Base-by-base conservation (phyloP, 2,888 invertebrate species). In the Cephus pulcher region DNA sequence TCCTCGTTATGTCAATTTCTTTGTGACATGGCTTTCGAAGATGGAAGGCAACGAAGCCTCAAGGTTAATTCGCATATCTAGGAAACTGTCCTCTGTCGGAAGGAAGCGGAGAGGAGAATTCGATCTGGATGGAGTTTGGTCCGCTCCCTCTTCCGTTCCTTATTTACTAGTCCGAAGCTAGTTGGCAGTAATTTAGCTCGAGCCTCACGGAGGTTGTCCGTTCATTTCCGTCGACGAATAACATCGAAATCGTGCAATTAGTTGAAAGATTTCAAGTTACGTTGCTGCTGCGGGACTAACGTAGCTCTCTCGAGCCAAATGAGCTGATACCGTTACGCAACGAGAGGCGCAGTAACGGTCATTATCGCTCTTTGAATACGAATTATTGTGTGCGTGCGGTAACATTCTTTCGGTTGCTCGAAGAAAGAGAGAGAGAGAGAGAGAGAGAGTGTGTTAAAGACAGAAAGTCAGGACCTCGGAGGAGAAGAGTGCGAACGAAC, bases 141-240 rank as follows among this genome's bases (percentile, higher is more conserved):
- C 37, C 4, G 37, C 37, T 40, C 15, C 37, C 15, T 15, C 37
- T 40, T 40, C 37, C 37, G 37, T 1, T 40, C 15, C 15, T 40
- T 15, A 15, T 40, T 40, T 15, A 40, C 37, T 4, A 40, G 37
- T 40, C 37, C 37, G 37, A 40, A 40, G 15, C 37, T 40, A 40
- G 30, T 4, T 70, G 30, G 30, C 6, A 33, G 30, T 70, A 70
- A 70, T 70, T 70, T 15, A 30, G 32, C 34, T 23, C 74, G 33
- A n/a, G 35, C 4, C 74, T 35, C n/a, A 15, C 40, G 33, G 68
- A 84, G 80, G 80, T 87, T 83, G 85, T 87, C 85, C 84, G 84
- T 86, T 88, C 86, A 91, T 91, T 91, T 91, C 91, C 91, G 90
- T 85, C 86, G 81, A 81, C 84, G 89, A 90, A 91, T 91, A 88